Percentiles rank a stretch among this genome's conserved stretches.
These are phyloP conservation scores for Crotalus helleri DNA, from an alignment of 2,113 vertebrate species.

Conservation along the genomic window DNA sequence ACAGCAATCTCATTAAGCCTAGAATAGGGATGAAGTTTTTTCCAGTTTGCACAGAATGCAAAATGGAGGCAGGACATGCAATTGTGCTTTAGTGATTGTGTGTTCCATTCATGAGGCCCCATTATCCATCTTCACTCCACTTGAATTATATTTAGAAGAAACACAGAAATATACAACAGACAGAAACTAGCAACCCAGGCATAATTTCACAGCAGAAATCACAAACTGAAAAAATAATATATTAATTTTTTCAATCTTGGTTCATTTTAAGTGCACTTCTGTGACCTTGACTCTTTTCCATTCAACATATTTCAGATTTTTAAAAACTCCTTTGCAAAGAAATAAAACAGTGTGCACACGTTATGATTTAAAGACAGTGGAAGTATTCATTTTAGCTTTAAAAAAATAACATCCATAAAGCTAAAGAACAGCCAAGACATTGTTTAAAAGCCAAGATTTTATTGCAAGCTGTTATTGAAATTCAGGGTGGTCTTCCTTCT, in stretches of 20 bases:
- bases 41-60: neutral
- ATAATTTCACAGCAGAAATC: conserved; percentile 28
- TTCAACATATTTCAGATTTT: neutral
- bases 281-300: neutral
- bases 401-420: conserved; percentile 11
- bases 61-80: neutral
- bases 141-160: neutral
- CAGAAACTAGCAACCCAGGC: neutral
- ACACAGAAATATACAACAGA: neutral
- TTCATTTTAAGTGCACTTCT: conserved; percentile 13
- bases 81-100: neutral
- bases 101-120: neutral
- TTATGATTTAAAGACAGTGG: conserved; percentile 28
- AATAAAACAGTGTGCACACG: neutral
- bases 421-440: conserved; percentile 37
- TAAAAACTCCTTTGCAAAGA: neutral
- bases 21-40: fast-evolving
- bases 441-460: conserved; percentile 42
- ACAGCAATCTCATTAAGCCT: neutral
- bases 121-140: neutral
- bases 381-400: conserved; percentile 32
- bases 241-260: neutral
- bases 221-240: neutral
- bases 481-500: conserved; percentile 45
- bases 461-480: conserved; percentile 33